Evolutionary conservation across 2,888 invertebrate genomes (phyloP).

Genomic region (Cephus pulcher): DNA sequence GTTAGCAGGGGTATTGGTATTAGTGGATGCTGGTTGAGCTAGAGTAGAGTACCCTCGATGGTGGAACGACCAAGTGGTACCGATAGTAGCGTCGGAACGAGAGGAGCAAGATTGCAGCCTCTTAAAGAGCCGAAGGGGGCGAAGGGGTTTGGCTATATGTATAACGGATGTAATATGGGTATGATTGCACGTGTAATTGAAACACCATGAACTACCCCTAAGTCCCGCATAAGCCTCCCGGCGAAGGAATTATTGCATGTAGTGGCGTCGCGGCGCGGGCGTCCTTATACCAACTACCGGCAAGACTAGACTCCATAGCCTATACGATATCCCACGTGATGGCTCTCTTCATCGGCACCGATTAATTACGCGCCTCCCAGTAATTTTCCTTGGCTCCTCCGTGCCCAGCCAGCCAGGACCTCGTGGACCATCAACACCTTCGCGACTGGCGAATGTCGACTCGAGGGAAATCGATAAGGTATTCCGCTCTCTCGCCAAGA

Average conservation of each 20-base stretch:
- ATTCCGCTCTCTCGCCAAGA: no score
- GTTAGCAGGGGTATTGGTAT: conserved; percentile 39
- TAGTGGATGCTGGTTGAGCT: conserved; percentile 37
- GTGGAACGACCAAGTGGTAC: conserved; percentile 28
- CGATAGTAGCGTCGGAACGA: conserved; percentile 31
- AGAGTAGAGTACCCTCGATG: no score
- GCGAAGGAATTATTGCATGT: conserved; percentile 39
- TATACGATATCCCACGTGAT: no score
- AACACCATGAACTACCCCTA: conserved; percentile 42
- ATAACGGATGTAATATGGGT: conserved; percentile 42
- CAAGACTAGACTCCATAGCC: no score
- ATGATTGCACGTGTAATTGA: conserved; percentile 54
- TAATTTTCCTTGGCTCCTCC: no score
- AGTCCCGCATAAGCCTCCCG: conserved; percentile 44
- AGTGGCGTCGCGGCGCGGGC: conserved; percentile 1
- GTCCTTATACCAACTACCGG: no score
- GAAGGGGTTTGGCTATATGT: conserved; percentile 11
- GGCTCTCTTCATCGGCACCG: no score
- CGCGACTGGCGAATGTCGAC: no score
- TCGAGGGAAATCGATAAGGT: no score
- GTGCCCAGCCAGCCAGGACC: no score
- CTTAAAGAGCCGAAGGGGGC: background rate
- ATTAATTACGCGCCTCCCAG: no score
- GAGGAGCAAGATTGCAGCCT: background rate
- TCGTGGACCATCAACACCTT: no score